Evolutionary conservation across 2,797 vertebrate species (phyloP).

Genomic region (Anableps anableps): DNA sequence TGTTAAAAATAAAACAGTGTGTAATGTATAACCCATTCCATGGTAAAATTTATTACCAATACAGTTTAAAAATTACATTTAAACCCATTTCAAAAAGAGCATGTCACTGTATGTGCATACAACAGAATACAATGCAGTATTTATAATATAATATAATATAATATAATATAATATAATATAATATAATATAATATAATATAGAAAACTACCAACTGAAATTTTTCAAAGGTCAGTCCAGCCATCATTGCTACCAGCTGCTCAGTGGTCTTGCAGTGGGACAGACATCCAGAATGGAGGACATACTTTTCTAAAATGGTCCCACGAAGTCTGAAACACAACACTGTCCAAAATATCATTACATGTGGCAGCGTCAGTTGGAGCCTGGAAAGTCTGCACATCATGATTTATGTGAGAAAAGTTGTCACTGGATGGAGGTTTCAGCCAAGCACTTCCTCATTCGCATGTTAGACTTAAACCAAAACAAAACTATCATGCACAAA

Average conservation of each 20-base stretch:
- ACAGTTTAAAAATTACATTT: not conserved
- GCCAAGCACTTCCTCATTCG: not conserved
- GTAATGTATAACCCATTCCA: not conserved
- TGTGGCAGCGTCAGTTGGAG: not conserved
- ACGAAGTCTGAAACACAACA: conserved; percentile 7
- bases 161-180: not conserved
- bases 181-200: not conserved
- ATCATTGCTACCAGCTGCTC: not conserved
- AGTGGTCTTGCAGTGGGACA: not conserved
- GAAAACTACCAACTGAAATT: not conserved
- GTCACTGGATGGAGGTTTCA: not conserved
- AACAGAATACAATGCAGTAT: not conserved
- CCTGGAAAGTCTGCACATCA: not conserved
- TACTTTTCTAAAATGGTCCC: not conserved
- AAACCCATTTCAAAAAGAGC: not conserved
- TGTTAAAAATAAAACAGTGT: not conserved
- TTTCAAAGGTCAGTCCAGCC: not conserved
- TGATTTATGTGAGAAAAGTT: conserved; percentile 10
- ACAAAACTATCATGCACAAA: not conserved
- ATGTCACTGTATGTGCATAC: not conserved
- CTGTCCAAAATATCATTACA: not conserved
- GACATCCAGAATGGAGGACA: not conserved
- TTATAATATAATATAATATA: not conserved
- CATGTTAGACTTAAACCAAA: conserved; percentile 1
- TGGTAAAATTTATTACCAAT: not conserved